Percentiles rank a stretch among this genome's conserved stretches.
These are phyloP conservation scores for Acanthosoma haemorrhoidale DNA, from an alignment of 2,888 invertebrate species.

Conservation along the genomic window DNA sequence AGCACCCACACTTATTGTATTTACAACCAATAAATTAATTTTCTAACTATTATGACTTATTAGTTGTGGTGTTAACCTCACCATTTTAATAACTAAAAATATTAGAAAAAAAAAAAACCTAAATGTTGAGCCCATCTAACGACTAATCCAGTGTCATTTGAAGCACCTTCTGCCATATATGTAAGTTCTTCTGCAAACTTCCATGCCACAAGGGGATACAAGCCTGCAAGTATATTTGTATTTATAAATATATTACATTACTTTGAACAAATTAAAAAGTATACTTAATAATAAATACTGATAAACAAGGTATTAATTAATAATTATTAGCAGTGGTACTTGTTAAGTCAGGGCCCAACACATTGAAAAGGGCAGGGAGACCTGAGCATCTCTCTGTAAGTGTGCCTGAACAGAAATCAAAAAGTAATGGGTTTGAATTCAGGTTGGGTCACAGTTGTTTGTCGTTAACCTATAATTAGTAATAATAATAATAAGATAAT, in stretches of 20 bases:
- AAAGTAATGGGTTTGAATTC: no score
- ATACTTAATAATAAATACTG: background rate
- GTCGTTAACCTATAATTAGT: no score
- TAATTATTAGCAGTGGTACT: background rate
- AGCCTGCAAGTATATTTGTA: conserved; percentile 50
- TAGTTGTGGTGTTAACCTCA: no score
- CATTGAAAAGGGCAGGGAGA: no score
- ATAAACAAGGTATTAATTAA: background rate
- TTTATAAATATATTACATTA: background rate
- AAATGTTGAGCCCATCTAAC: conserved; percentile 76
- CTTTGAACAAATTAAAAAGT: background rate
- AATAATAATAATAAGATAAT: background rate
- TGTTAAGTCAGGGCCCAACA: no score
- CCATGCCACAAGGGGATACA: conserved; percentile 93
- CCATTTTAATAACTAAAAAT: background rate
- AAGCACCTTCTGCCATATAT: conserved; percentile 78
- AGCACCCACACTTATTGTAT: no score
- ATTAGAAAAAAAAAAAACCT: conserved; percentile 49
- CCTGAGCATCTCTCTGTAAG: no score
- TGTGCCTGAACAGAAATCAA: no score
- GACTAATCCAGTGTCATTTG: conserved; percentile 81
- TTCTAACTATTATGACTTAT: no score
- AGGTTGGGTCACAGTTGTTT: no score
- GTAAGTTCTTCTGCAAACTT: conserved; percentile 55
- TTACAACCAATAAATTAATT: no score